A percentile compares a stretch with the other conserved stretches of the same genome.
phyloP scores from a whole-genome alignment of 1,140 invertebrate species.

The Zeugodacus cucurbitae region DNA sequence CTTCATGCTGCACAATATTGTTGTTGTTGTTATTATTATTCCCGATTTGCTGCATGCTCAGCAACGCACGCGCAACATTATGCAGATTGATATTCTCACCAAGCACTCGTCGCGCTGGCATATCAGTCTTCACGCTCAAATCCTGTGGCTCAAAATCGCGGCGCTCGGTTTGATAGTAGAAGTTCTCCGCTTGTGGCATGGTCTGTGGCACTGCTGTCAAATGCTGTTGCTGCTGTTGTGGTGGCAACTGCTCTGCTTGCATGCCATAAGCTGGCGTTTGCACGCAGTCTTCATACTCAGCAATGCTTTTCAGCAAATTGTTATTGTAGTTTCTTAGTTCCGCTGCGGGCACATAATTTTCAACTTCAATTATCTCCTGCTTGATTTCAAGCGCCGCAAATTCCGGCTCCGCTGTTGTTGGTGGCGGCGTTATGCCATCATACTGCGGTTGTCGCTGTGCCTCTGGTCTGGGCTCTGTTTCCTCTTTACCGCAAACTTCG shows the following conservation, averaged over 20 bases:
- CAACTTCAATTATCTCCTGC: conserved; percentile 6
- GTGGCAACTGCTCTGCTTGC: background rate
- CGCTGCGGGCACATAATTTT: conserved; percentile 43
- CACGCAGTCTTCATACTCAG: conserved; percentile 62
- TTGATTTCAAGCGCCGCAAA: conserved; percentile 28
- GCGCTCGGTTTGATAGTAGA: background rate
- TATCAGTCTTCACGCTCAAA: conserved; percentile 47
- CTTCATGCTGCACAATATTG: background rate
- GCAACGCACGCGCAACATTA: conserved; percentile 58
- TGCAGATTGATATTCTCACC: conserved; percentile 60
- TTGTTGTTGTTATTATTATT: conserved; percentile 39
- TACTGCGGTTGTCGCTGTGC: background rate
- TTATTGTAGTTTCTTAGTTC: conserved; percentile 60
- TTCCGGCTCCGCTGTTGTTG: background rate
- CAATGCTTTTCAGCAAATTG: conserved; percentile 61
- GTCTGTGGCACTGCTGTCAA: background rate
- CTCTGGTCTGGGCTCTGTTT: conserved; percentile 50
- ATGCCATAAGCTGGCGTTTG: conserved; percentile 41
- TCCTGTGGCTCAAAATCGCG: conserved; percentile 54
- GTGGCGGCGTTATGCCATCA: conserved; percentile 32
- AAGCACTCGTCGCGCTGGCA: conserved; percentile 49
- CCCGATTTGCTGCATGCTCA: conserved; percentile 58
- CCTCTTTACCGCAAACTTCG: conserved; percentile 48
- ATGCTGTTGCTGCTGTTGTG: background rate
- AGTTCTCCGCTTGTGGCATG: background rate